A percentile compares a stretch with the other conserved stretches of the same genome.
These are phyloP conservation scores for Eonycteris spelaea DNA, from an alignment of 2,113 vertebrate species.

Conservation along the genomic window DNA sequence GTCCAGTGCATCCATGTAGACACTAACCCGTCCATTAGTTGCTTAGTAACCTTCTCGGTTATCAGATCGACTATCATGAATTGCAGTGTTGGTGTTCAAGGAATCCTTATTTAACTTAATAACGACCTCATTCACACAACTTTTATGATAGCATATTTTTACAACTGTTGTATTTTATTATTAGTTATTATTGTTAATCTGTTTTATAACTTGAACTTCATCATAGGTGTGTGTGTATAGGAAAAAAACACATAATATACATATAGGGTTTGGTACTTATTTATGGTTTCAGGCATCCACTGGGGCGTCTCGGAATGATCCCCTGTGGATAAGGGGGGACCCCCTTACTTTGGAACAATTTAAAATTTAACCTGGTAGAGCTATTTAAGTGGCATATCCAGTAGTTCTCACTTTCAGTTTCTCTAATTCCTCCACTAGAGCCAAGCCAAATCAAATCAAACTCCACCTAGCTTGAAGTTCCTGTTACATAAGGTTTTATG, in stretches of 20 bases:
- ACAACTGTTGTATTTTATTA: background rate
- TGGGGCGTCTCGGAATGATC: background rate
- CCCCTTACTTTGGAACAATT: background rate
- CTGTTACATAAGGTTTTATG: slow-evolving; percentile 43
- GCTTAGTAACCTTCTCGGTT: no score
- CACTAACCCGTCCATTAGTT: background rate
- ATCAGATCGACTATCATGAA: no score
- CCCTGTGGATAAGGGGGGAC: no score
- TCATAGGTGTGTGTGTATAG: background rate
- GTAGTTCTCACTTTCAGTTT: slow-evolving; percentile 5
- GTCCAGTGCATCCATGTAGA: background rate
- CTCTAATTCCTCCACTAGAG: background rate
- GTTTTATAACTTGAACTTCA: background rate
- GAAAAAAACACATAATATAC: no score
- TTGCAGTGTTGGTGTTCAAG: background rate
- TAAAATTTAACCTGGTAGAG: background rate
- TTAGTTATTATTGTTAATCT: background rate
- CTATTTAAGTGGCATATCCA: background rate
- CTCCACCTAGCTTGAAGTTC: background rate
- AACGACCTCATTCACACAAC: background rate
- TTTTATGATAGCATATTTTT: background rate
- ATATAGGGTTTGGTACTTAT: background rate
- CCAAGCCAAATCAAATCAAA: background rate
- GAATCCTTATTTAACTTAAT: no score
- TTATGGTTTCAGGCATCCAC: background rate